Evolutionary conservation across 2,113 vertebrate genomes (phyloP).

Genomic region (Acrocephalus kingi): DNA sequence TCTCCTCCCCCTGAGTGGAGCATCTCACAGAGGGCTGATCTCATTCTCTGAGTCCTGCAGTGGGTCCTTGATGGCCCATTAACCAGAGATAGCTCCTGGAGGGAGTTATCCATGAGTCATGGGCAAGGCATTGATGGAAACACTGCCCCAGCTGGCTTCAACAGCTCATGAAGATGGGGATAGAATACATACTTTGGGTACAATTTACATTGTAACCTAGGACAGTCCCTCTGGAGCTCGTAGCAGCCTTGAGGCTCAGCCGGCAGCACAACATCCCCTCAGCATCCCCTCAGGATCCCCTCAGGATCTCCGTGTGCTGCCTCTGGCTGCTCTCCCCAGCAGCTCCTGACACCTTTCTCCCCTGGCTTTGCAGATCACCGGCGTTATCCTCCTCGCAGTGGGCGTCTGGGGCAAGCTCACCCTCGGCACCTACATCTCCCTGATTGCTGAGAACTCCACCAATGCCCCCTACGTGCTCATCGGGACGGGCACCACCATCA

Average conservation of each 20-base stretch:
- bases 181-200: too few relatives aligned
- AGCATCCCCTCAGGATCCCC: background rate
- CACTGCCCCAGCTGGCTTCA: too few relatives aligned
- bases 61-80: too few relatives aligned
- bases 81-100: too few relatives aligned
- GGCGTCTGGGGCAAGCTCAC: conserved; percentile 98
- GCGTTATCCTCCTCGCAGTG: conserved; percentile 94
- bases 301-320: background rate
- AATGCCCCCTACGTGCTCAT: conserved; percentile 98
- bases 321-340: background rate
- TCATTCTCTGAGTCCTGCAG: too few relatives aligned
- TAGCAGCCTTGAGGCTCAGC: background rate
- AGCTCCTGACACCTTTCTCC: background rate
- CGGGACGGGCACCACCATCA: conserved; percentile 95
- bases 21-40: too few relatives aligned
- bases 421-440: conserved; percentile 95
- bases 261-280: background rate
- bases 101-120: too few relatives aligned
- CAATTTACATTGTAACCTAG: too few relatives aligned
- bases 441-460: conserved; percentile 98
- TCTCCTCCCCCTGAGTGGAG: too few relatives aligned
- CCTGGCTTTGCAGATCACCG: conserved; percentile 87
- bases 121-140: too few relatives aligned
- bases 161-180: too few relatives aligned
- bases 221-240: background rate